Evolutionary conservation across 2,888 invertebrate genomes (phyloP), one percentile per base, ranked within the genome.

Genomic region (Ischnura elegans): DNA sequence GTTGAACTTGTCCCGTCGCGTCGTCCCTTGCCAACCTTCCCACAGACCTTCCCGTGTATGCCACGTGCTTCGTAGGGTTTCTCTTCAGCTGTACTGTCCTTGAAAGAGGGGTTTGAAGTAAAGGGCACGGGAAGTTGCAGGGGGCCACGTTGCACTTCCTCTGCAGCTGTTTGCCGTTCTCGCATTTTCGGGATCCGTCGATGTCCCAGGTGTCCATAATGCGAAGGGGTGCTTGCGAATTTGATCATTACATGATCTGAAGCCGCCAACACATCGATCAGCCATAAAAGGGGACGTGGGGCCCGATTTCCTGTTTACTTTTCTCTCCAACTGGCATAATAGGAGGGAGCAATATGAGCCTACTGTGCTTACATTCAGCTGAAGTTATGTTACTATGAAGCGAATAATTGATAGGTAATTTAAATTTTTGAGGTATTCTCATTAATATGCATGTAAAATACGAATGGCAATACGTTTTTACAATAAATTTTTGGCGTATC

Each of bases 41-140:
- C 76, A 16, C 36, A 21, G 61, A 25, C 61, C 25, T 61, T 61
- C 25, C 76, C 36, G 2, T 76, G 51, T 51, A 19, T 36, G 36
- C 61, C 76, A n/a, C n/a, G n/a, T n/a, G 36, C 76, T 10, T 36
- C 76, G 76, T 76, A 76, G 76, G 76, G 76, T 36, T 76, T 76
- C 76, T 2, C 76, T 36, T 36, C 76, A 76, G 76, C 76, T 36
- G 76, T 76, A 36, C 36, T 76, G 29, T 16, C 29, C 76, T 10
- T 25, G 13, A 36, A 10, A 25, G 76, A n/a, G 8, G 36, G 5
- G 36, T 29, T 19, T 36, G 76, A 5, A 16, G 76, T 29, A 36
- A 61, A 61, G 76, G 36, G 29, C 76, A 76, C 29, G 76, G 36
- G 10, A 76, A 76, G 76, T 76, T 0, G 29, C 25, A 2, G 13